These are phyloP conservation scores for Tiphia femorata DNA, from an alignment of 2,888 invertebrate species.

Conservation along the genomic window DNA sequence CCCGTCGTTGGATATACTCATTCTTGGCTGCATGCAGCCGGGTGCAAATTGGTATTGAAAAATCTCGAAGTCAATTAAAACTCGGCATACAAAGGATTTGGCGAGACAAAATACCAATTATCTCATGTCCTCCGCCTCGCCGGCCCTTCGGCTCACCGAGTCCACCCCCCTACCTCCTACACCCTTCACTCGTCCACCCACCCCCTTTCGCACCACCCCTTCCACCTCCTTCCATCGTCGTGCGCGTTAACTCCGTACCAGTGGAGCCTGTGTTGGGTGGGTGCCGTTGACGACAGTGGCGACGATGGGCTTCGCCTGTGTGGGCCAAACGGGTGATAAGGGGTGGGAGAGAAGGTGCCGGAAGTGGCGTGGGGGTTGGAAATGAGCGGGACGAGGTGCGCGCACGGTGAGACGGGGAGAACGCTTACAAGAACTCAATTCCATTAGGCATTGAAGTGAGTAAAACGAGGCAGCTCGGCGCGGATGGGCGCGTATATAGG, in stretches of 20 bases:
- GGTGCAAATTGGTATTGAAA: slow-evolving; percentile 57
- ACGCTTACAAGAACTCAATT: slow-evolving; percentile 62
- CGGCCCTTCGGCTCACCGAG: slow-evolving; percentile 18
- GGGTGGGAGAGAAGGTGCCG: neutral
- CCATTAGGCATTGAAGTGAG: slow-evolving; percentile 64
- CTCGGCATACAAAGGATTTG: slow-evolving; percentile 56
- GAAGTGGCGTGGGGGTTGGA: neutral
- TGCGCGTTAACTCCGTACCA: no score
- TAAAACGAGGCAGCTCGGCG: slow-evolving; percentile 58
- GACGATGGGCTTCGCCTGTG: slow-evolving; percentile 15
- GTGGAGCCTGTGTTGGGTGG: no score
- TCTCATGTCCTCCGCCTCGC: slow-evolving; percentile 46
- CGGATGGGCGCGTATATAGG: slow-evolving; percentile 52
- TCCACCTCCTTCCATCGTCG: no score
- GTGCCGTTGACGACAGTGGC: neutral
- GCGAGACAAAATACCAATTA: slow-evolving; percentile 64
- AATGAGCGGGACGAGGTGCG: neutral
- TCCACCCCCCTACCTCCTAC: slow-evolving; percentile 24
- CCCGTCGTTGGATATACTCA: no score
- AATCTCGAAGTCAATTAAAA: slow-evolving; percentile 62
- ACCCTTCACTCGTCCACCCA: slow-evolving; percentile 22
- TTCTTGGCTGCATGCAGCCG: slow-evolving; percentile 33
- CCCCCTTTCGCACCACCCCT: no score
- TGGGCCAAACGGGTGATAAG: no score
- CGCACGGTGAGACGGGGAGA: slow-evolving; percentile 8